phyloP scores from a whole-genome alignment of 2,888 invertebrate genomes.

The Eulithis prunata region DNA sequence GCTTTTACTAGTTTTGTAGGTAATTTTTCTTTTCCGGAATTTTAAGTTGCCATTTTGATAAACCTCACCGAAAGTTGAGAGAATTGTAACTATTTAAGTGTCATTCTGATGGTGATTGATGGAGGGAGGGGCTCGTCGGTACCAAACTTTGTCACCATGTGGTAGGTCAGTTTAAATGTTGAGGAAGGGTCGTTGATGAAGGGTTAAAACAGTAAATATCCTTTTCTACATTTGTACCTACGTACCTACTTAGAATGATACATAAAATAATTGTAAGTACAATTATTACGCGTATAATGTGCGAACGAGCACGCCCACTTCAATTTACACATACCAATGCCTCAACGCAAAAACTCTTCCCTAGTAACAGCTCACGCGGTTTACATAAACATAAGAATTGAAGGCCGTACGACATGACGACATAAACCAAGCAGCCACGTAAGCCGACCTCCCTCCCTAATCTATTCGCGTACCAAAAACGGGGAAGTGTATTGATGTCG shows the following conservation, averaged over 20 bases:
- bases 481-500: constrained; percentile 58
- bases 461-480: constrained; percentile 38
- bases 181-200: not conserved
- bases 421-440: constrained; percentile 63
- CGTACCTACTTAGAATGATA: too few species aligned
- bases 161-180: not conserved
- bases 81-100: constrained; percentile 21
- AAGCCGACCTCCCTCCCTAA: constrained; percentile 44
- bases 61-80: constrained; percentile 20
- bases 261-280: too few species aligned
- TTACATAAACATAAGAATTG: constrained; percentile 68
- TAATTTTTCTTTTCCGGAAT: constrained; percentile 29
- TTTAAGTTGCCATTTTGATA: constrained; percentile 20
- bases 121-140: not conserved
- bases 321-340: constrained; percentile 1
- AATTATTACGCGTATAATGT: not conserved
- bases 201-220: not conserved
- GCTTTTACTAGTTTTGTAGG: too few species aligned
- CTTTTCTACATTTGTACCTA: too few species aligned
- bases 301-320: not conserved
- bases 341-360: constrained; percentile 44
- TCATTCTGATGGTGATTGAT: constrained; percentile 16
- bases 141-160: not conserved
- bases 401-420: constrained; percentile 71
- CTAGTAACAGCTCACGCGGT: constrained; percentile 57